Conservation (phyloP, 1,140 invertebrate genomes). For the Plodia interpunctella region DNA sequence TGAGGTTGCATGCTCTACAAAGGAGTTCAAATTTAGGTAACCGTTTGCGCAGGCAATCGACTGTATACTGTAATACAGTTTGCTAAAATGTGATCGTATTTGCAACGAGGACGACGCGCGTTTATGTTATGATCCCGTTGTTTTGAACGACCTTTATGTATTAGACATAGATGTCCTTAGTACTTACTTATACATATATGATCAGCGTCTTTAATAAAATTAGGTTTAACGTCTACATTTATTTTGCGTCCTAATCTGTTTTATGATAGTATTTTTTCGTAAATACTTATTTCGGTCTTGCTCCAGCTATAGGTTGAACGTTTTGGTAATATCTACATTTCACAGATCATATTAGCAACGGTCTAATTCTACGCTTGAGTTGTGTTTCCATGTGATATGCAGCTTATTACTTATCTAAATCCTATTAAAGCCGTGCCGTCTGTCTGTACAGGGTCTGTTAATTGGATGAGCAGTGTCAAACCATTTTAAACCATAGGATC, state of each 20-base stretch:
- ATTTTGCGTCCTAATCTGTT: no score
- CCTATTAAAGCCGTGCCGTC: constrained; percentile 16
- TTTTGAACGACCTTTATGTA: constrained; percentile 4
- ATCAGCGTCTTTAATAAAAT: not conserved
- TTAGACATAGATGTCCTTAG: constrained; percentile 7
- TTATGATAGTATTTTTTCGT: no score
- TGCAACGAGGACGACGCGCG: not conserved
- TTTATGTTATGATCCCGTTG: constrained; percentile 8
- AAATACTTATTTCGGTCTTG: no score
- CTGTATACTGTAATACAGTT: constrained; percentile 6
- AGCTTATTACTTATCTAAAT: constrained; percentile 26
- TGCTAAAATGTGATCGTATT: constrained; percentile 11
- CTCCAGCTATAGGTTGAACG: no score
- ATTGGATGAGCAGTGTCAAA: constrained; percentile 11
- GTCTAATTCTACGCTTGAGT: not conserved
- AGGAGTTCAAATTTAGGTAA: constrained; percentile 10
- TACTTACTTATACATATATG: not conserved
- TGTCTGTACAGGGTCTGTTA: not conserved
- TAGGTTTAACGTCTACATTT: no score
- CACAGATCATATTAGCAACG: not conserved
- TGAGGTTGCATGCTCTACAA: constrained; percentile 3
- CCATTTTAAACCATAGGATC: no score
- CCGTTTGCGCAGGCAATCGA: constrained; percentile 6
- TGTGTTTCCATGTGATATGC: constrained; percentile 30
- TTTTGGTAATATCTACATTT: not conserved